These are phyloP conservation scores for Allygus modestus DNA, from an alignment of 2,888 invertebrate species.

Conservation along the genomic window DNA sequence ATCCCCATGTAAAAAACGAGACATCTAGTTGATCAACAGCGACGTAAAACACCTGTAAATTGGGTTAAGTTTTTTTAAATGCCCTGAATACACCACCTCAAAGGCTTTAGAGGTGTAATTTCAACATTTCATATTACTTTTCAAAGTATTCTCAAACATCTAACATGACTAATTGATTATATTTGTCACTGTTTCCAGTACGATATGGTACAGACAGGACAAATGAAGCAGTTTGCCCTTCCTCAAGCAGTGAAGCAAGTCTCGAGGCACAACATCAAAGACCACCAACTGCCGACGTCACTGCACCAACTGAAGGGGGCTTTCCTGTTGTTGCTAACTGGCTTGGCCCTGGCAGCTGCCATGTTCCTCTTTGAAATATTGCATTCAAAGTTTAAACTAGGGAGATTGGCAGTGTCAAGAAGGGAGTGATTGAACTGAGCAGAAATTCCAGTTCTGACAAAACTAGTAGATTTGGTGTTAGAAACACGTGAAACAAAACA, in stretches of 20 bases:
- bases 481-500: no score
- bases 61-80: no score
- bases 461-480: no score
- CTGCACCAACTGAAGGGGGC: neutral
- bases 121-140: no score
- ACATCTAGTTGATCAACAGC: no score
- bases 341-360: neutral
- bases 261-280: neutral
- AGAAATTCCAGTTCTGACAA: no score
- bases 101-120: no score
- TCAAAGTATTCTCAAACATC: no score
- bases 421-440: neutral
- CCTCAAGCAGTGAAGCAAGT: neutral
- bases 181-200: neutral
- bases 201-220: conserved; percentile 1
- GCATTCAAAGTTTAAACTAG: neutral
- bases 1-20: no score
- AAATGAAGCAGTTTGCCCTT: neutral
- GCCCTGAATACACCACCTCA: no score
- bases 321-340: neutral
- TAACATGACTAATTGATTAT: no score
- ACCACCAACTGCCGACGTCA: neutral
- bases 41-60: no score
- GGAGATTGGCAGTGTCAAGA: neutral
- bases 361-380: conserved; percentile 15